A percentile compares a stretch with the other conserved stretches of the same genome.
phyloP scores from a whole-genome alignment of 2,113 vertebrate species.

The Azemiops feae region DNA sequence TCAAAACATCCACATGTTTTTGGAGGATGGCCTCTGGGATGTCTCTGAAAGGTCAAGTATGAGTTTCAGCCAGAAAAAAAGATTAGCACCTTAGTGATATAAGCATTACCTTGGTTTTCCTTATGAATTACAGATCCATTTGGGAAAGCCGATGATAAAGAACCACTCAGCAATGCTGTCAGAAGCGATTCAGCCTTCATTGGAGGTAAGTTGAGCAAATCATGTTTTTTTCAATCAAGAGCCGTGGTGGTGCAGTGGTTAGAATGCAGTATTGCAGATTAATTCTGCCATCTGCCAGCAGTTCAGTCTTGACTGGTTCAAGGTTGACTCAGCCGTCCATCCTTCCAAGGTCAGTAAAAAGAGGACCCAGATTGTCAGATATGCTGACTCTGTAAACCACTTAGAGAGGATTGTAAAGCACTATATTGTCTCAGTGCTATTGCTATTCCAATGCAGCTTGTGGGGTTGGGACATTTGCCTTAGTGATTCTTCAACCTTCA shows the following conservation, averaged over 20 bases:
- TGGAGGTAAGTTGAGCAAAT: constrained; percentile 70
- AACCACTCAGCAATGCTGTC: constrained; percentile 76
- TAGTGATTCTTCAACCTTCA: background rate
- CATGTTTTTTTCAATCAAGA: background rate
- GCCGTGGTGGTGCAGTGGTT: background rate
- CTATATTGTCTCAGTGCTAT: background rate
- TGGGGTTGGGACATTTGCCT: background rate
- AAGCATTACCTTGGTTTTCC: constrained; percentile 42
- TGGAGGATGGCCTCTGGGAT: background rate
- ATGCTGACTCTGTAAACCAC: background rate
- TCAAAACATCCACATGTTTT: background rate
- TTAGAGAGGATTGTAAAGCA: background rate
- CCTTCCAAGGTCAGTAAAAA: background rate
- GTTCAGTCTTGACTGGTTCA: background rate
- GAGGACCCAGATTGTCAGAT: background rate
- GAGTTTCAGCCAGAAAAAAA: background rate
- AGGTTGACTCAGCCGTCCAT: background rate
- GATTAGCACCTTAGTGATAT: background rate
- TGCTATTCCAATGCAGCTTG: background rate
- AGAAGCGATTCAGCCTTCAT: constrained; percentile 86
- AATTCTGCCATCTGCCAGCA: background rate
- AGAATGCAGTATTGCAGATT: background rate
- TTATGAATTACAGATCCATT: constrained; percentile 79
- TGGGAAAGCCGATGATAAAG: constrained; percentile 82
- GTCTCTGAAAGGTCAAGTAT: background rate